Evolutionary conservation across 2,888 invertebrate genomes (phyloP), one percentile per base, ranked within the genome.

Genomic region (Aspidiotus rigidus): DNA sequence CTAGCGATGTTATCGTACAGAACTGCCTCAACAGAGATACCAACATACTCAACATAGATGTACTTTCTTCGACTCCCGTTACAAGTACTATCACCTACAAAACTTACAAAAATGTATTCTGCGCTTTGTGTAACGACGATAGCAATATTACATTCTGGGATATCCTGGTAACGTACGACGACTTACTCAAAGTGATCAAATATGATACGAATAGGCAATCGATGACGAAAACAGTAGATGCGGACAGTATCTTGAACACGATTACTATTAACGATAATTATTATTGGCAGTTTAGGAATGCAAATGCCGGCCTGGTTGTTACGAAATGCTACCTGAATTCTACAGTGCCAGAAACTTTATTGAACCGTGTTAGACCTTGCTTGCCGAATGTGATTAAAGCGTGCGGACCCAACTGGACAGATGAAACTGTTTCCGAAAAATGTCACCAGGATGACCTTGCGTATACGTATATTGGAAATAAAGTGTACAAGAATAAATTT

Each of bases 101-200:
- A 39, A 77, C 78, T 10, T 79, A 77, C 74, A 73, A 74, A 73
- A 79, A 79, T 72, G 75, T 76, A 61, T 77, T 76, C 75, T 80
- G 80, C 71, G 80, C 80, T 1, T 73, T 78, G 17, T 80, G 80
- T 72, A 78, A 80, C 73, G 75, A 74, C 6, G 79, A 79, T 70
- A 62, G 73, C 63, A 42, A 70, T 10, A 55, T 63, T 16, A 16
- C n/a, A 1, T 64, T 64, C 55, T 64, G 64, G 64, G 13, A 55
- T 1, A n/a, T 49, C 0, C 3, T 39, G 2, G n/a, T 64, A 15
- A 15, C 53, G 49, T 6, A 49, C 49, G 49, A 49, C 28, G 28
- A 28, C 28, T 28, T 28, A 28, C 28, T 59, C 39, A 17, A 10
- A 11, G 8, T 28, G 13, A 39, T 2, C 17, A 59, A 7, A 8